phyloP scores from a whole-genome alignment of 2,113 vertebrate genomes.

The Coptodon bakossiorum region DNA sequence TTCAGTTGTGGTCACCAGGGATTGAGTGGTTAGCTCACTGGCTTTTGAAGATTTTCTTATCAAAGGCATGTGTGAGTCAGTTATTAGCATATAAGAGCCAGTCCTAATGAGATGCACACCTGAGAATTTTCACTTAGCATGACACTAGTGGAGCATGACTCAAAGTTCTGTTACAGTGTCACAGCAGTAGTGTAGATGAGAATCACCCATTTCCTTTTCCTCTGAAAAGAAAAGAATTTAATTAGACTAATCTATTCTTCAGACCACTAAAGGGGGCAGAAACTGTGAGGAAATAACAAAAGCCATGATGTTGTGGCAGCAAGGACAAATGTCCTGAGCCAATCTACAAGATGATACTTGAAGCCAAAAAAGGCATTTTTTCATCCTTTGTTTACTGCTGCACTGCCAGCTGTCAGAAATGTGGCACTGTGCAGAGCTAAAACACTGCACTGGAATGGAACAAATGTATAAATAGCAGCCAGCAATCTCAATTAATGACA shows the following conservation, averaged over 20 bases:
- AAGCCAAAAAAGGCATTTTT: not conserved
- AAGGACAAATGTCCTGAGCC: not conserved
- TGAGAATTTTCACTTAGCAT: slow-evolving; percentile 8
- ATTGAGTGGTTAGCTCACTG: not conserved
- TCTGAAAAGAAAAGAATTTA: not conserved
- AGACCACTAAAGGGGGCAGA: not conserved
- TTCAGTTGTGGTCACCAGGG: not conserved
- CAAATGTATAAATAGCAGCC: slow-evolving; percentile 6
- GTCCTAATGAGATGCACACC: slow-evolving; percentile 1
- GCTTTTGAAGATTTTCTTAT: slow-evolving; percentile 32
- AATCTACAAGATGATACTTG: not conserved
- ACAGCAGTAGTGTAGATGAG: not conserved
- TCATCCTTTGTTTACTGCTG: not conserved
- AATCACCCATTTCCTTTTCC: slow-evolving; percentile 8
- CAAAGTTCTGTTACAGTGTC: not conserved
- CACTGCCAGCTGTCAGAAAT: not conserved
- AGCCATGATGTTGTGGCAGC: not conserved
- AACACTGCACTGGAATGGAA: not conserved
- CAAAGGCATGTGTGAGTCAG: not conserved
- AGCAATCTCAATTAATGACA: not conserved
- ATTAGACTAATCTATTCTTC: slow-evolving; percentile 8
- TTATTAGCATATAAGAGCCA: slow-evolving; percentile 11
- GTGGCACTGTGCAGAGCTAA: not conserved
- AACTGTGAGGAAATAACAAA: not conserved
- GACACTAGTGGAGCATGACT: not conserved